Evolutionary conservation across 1,140 invertebrate genomes (phyloP), one percentile per base, ranked within the genome.

Genomic region (Aphelenchoides fujianensis): DNA sequence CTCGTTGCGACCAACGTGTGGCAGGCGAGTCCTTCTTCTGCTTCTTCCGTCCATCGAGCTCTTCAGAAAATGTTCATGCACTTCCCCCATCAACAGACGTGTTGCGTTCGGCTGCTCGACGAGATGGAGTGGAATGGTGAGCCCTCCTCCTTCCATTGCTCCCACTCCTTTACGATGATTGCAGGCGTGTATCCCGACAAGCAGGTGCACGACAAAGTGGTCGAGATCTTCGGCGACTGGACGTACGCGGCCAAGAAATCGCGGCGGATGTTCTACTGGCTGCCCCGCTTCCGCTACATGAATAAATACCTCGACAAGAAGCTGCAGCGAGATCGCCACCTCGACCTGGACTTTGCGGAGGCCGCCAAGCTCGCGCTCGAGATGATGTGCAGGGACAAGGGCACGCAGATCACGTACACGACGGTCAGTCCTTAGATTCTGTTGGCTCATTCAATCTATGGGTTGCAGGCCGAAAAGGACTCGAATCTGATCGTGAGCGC

Each of bases 231-330:
- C 88, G 94, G 95, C 0, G 86, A 87, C 68, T 86, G 90, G 78
- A 90, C 90, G 9, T 89, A 90, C 82, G 91, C 92, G 0, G 84
- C 93, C 12, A 91, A 77, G 70, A 96, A 95, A 84, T 92, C 89
- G 82, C 90, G 90, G 87, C 88, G 93, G 55, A 94, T 97, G 91
- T 90, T 93, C 87, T 99, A 98, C 82, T 99, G 96, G 96, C 91
- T 96, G 90, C 94, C 95, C 2, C 98, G 98, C 85, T 93, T 98
- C 80, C 92, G 90, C 81, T 90, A 97, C 85, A 84, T 91, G 0
- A 93, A 92, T 75, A 95, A 95, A 1, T 98, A 92, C 90, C 89
- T 90, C 0, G 82, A 95, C 48, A 92, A 94, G 0, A 87, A 89
- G 35, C 88, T 89, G 0, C 74, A 92, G 34, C 91, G 92, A 1